Conservation (phyloP, 2,797 vertebrate species). For the Melopsittacus undulatus region DNA sequence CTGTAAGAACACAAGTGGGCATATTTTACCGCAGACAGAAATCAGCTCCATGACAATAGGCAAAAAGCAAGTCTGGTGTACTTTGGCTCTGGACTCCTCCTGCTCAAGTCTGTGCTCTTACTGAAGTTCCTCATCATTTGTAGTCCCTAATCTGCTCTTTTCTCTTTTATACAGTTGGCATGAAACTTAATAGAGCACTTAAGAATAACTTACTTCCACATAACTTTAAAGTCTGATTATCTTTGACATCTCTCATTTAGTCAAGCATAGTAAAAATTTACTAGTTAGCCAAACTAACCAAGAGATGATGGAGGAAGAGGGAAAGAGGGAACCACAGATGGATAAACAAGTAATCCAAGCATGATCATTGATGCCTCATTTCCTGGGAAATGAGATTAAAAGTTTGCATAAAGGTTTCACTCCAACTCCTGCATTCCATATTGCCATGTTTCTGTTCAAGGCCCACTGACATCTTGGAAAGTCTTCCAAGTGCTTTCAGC, state of each 20-base stretch:
- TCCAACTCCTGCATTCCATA: background rate
- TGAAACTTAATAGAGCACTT: background rate
- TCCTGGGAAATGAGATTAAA: conserved; percentile 16
- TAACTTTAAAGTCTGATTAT: background rate
- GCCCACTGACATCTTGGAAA: background rate
- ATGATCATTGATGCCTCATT: background rate
- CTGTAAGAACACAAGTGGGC: fast-evolving
- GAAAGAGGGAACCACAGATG: background rate
- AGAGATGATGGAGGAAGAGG: background rate
- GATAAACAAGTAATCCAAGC: conserved; percentile 25
- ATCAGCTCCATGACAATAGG: background rate
- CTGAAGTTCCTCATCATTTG: background rate
- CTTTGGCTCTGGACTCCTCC: background rate
- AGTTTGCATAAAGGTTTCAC: background rate
- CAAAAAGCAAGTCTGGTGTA: fast-evolving
- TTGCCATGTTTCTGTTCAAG: background rate
- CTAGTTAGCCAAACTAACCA: background rate
- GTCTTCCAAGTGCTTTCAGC: background rate
- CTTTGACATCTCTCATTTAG: background rate
- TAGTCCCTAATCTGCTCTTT: fast-evolving
- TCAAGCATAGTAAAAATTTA: background rate
- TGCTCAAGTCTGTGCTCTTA: background rate
- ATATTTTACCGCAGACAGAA: background rate
- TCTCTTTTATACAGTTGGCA: background rate
- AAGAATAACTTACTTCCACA: background rate